Base-by-base conservation (phyloP, 2,113 vertebrate genomes). In the Sialia sialis region DNA sequence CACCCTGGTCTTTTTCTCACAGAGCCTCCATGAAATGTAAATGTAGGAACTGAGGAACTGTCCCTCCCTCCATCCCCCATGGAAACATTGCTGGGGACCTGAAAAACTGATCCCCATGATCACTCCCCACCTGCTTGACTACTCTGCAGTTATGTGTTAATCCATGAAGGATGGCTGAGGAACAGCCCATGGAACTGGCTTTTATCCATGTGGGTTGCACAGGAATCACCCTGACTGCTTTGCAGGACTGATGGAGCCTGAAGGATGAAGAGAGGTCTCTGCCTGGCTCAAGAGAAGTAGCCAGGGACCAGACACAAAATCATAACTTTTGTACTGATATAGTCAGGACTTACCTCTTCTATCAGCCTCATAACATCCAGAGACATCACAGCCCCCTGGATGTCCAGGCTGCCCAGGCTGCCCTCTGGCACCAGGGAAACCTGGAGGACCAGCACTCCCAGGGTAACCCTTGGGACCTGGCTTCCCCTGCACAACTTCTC, bases 321-420 rank as follows among this genome's bases (percentile, higher is more conserved):
- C 7, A 0, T 11, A 58, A 59, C 41, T 63, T 78, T 17, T 22
- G 12, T 22, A 36, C 26, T 39, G 46, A 27, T 4, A 3, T 0
- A 56, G 27, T 27, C 49, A 66, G 41, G 44, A 77, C 92, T 94
- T 75, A 97, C 97, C 97, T 96, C 94, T 96, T 76, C 92, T 73
- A 8, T 29, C 20, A 9, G 79, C 52, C 25, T 77, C 91, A 1
- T 97, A 97, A 76, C 98, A 99, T 43, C 98, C 98, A 75, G 97
- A 98, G 95, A 87, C 84, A 88, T 99, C 98, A 94, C 99, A 99
- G 12, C 90, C 94, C 11, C 98, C 99, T 3, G 98, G 92, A 12
- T 97, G 97, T 26, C 98, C 98, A 23, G 98, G 46, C 87, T 98
- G 98, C 32, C 98, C 98, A 14, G 91, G 92, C 90, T 98, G 98